These are phyloP conservation scores for Mechanitis mazaeus DNA, from an alignment of 2,888 invertebrate genomes.

Conservation along the genomic window DNA sequence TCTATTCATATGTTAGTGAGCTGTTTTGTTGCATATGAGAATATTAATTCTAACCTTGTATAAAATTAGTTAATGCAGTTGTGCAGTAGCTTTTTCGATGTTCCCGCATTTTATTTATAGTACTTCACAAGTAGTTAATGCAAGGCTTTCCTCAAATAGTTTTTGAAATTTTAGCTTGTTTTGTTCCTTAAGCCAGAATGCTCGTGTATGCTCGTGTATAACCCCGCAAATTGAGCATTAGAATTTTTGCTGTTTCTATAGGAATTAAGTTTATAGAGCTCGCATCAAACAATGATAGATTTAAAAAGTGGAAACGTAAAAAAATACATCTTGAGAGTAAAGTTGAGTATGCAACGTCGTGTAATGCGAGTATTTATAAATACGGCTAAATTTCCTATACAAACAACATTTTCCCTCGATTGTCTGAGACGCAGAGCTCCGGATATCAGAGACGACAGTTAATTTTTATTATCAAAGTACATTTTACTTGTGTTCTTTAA, in stretches of 20 bases:
- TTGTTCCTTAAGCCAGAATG: conserved; percentile 50
- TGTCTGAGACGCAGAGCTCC: conserved; percentile 72
- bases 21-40: no score
- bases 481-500: not conserved
- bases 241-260: conserved; percentile 49
- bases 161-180: conserved; percentile 53
- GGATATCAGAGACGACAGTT: conserved; percentile 66
- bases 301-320: conserved; percentile 24
- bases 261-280: conserved; percentile 38
- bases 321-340: conserved; percentile 7
- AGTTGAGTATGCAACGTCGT: no score
- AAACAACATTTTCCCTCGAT: conserved; percentile 48
- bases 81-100: no score
- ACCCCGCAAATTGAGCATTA: conserved; percentile 63
- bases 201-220: conserved; percentile 38
- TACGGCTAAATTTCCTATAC: conserved; percentile 10
- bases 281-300: conserved; percentile 15
- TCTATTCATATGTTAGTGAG: no score
- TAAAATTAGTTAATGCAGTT: no score
- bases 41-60: no score
- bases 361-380: no score
- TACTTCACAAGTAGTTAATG: conserved; percentile 55
- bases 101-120: no score
- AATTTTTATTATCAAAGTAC: not conserved
- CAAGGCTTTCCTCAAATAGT: conserved; percentile 59